phyloP scores from a whole-genome alignment of 2,113 vertebrate species.

The Daphoenositta chrysoptera region DNA sequence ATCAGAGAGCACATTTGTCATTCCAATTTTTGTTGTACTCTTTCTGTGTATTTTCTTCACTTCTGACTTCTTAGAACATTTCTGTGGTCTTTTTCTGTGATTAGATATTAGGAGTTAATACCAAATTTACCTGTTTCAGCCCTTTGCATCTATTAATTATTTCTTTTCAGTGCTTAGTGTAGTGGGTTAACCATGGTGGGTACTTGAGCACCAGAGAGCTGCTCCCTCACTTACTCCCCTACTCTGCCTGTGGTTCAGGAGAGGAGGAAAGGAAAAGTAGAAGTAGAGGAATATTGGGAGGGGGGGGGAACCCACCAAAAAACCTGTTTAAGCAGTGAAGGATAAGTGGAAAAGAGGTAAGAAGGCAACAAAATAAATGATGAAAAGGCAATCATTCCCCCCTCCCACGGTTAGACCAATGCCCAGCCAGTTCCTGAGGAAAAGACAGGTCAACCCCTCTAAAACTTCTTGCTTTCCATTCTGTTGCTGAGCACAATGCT shows the following conservation, averaged over 20 bases:
- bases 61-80: not conserved
- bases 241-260: accelerated
- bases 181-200: not conserved
- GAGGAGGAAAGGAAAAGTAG: not conserved
- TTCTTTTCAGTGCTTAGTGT: not conserved
- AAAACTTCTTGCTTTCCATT: not conserved
- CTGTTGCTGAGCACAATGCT: not conserved
- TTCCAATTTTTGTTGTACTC: not conserved
- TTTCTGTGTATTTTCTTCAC: not conserved
- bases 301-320: not conserved
- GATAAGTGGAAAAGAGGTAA: not conserved
- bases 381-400: not conserved
- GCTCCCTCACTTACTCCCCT: not conserved
- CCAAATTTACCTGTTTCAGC: not conserved
- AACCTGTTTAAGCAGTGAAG: not conserved
- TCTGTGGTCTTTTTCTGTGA: not conserved
- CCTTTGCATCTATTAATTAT: not conserved
- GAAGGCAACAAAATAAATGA: not conserved
- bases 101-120: not conserved
- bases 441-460: not conserved
- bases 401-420: accelerated
- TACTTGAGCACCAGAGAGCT: not conserved
- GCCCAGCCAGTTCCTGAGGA: not conserved
- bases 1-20: not conserved
- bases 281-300: not conserved